These are phyloP conservation scores for Lithophane leautieri DNA, from an alignment of 2,888 invertebrate genomes.

Conservation along the genomic window DNA sequence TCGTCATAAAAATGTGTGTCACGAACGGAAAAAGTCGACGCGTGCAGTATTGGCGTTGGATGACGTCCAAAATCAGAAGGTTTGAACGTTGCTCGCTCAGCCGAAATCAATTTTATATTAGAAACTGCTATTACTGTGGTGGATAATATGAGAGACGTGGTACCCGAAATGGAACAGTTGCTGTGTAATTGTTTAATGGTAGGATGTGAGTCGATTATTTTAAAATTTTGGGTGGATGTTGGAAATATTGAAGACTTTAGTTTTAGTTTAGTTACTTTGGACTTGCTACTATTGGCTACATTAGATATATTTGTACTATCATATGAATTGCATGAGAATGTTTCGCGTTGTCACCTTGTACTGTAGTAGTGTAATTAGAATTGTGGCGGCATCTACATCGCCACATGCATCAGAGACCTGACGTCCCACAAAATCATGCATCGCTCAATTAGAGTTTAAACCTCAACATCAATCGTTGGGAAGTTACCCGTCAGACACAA, in stretches of 20 bases:
- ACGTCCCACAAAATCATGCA: no score
- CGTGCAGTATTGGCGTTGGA: slow-evolving; percentile 72
- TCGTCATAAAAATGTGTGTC: slow-evolving; percentile 71
- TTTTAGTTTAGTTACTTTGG: background rate
- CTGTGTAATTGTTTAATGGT: slow-evolving; percentile 45
- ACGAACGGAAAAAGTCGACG: slow-evolving; percentile 66
- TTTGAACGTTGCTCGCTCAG: slow-evolving; percentile 68
- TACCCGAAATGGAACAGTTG: slow-evolving; percentile 32
- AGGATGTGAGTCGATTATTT: slow-evolving; percentile 44
- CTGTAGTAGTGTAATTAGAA: no score
- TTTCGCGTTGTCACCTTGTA: background rate
- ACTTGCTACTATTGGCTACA: background rate
- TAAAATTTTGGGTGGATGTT: background rate
- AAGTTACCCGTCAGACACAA: no score
- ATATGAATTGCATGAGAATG: background rate
- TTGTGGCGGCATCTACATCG: no score
- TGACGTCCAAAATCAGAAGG: slow-evolving; percentile 70
- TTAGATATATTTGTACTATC: background rate
- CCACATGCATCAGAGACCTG: no score
- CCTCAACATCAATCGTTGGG: no score
- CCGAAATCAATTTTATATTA: slow-evolving; percentile 76
- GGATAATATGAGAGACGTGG: slow-evolving; percentile 68
- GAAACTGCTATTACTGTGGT: slow-evolving; percentile 62
- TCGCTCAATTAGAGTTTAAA: no score
- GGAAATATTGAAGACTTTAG: slow-evolving; percentile 6